Evolutionary conservation across 2,797 vertebrate species (phyloP), one percentile per base, ranked within the genome.

Genomic region (Babyrousa celebensis): DNA sequence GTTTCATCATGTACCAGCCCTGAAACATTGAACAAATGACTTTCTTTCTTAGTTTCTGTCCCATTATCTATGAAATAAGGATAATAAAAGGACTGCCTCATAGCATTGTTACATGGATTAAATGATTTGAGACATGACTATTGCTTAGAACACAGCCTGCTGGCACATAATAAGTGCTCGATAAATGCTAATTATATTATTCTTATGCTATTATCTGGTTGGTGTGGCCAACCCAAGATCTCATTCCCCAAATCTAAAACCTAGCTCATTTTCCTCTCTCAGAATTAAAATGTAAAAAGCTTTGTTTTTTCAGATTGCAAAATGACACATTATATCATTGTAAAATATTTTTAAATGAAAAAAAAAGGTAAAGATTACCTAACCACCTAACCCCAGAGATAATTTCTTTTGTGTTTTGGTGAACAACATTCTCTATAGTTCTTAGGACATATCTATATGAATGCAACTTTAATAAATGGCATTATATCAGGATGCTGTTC

Each of bases 261-360:
- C 67, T 63, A 85, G 21, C 16, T 91, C 9, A 52, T 85, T 92
- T 56, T 62, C 12, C 4, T 11, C 20, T 58, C 10, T 84, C 77
- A 93, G 16, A 94, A 67, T 92, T 65, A 71, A 88, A 93, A 93
- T 58, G 58, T 32, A 27, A 62, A 74, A 96, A 90, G n/a, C 40
- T 96, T 93, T 56, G 12, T 62, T 85, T 88, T 87, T 89, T 25
- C 21, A 54, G 36, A 48, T 52, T 74, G 18, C 29, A 89, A 95
- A 93, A 90, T 52, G 29, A 88, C 2, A 67, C 52, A 71, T 27
- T 78, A 17, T 52, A 90, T 71, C 63, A 85, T 4, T 90, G 6
- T 74, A 74, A 95, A 87, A 67, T 77, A 78, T 88, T 93, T 77
- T 79, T 74, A 89, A 80, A 79, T 56, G 62, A 14, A 3, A 84